phyloP scores from a whole-genome alignment of 2,888 invertebrate genomes.

The Rhaphigaster nebulosa region DNA sequence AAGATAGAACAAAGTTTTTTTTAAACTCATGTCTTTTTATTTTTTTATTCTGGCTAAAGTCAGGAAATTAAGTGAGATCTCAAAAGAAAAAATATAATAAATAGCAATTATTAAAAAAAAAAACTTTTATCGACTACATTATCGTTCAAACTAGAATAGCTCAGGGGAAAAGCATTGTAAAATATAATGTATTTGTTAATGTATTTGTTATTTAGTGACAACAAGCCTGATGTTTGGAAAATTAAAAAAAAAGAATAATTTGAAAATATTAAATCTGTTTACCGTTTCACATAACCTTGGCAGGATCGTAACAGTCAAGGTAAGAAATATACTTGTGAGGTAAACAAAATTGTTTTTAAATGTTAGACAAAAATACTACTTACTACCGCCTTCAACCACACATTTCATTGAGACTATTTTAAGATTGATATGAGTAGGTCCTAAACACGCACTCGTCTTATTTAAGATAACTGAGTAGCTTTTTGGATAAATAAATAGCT shows the following conservation, averaged over 20 bases:
- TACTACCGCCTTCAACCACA: background rate
- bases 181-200: too few species aligned
- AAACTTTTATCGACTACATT: too few species aligned
- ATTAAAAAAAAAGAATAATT: background rate
- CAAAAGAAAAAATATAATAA: too few species aligned
- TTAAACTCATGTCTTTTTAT: too few species aligned
- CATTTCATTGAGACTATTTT: background rate
- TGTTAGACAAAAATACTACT: background rate
- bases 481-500: background rate
- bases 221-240: background rate
- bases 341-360: constrained; percentile 12
- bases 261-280: background rate
- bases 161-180: too few species aligned
- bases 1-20: too few species aligned
- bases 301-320: background rate
- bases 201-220: background rate
- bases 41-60: too few species aligned
- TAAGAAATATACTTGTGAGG: background rate
- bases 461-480: background rate
- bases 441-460: background rate
- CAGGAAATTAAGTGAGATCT: too few species aligned
- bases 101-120: too few species aligned
- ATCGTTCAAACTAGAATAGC: too few species aligned
- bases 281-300: constrained; percentile 13
- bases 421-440: background rate